Percentiles rank a stretch among this genome's conserved stretches.
Evolutionary conservation across 1,140 invertebrate species (phyloP).

Genomic region (Eupristina koningsbergeri): DNA sequence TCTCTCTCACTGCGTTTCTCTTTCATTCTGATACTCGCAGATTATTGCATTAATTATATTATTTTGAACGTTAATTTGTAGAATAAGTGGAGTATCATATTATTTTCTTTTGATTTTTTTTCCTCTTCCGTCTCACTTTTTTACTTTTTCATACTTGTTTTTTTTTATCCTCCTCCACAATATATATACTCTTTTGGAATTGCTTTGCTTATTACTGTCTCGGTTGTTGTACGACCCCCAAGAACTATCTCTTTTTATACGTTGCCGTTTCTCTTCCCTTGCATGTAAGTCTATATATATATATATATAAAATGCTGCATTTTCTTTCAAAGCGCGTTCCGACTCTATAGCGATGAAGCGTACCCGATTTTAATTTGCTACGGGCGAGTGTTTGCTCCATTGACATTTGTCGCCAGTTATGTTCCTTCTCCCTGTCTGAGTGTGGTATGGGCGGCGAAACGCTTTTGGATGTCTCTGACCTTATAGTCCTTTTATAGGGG

Average conservation of each 20-base stretch:
- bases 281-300: background rate
- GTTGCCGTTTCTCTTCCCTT: conserved; percentile 9
- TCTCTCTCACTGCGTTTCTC: background rate
- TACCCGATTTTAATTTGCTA: conserved; percentile 51
- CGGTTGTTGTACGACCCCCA: conserved; percentile 23
- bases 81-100: background rate
- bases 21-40: no score
- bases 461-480: conserved; percentile 19
- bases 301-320: background rate
- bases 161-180: background rate
- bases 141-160: background rate
- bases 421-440: conserved; percentile 11
- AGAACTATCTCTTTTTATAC: conserved; percentile 18
- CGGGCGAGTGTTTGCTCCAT: conserved; percentile 50
- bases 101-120: background rate
- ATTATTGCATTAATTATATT: background rate
- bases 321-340: conserved; percentile 42
- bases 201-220: background rate
- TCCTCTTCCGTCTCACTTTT: background rate
- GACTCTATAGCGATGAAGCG: conserved; percentile 43
- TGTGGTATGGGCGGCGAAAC: conserved; percentile 17
- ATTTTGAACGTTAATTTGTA: background rate
- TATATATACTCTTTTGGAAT: background rate
- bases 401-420: conserved; percentile 50
- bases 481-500: conserved; percentile 26